Evolutionary conservation across 35 echinoderm and acorn worm genomes (phyloP).

Genomic region (Ophiothrix spiculata): DNA sequence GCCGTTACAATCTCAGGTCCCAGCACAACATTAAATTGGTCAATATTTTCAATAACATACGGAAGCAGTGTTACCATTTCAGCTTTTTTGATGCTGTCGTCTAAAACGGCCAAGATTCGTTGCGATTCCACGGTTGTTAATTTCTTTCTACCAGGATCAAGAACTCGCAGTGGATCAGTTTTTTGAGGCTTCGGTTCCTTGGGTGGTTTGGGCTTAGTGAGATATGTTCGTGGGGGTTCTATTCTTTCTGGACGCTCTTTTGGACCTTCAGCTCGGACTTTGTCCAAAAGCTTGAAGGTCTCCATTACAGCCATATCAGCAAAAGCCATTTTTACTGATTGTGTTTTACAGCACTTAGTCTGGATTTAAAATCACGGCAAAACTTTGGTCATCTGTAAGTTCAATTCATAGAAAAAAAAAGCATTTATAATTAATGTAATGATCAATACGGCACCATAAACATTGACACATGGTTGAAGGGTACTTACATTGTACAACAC

Average conservation of each 20-base stretch:
- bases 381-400: too few species aligned
- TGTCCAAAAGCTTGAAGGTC: constrained; percentile 78
- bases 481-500: too few species aligned
- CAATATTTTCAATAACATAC: constrained; percentile 67
- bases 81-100: constrained; percentile 83
- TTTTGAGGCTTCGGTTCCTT: constrained; percentile 66
- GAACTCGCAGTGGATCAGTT: constrained; percentile 82
- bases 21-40: constrained; percentile 64
- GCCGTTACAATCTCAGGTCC: constrained; percentile 62
- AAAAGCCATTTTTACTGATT: constrained; percentile 67
- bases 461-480: too few species aligned
- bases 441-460: too few species aligned
- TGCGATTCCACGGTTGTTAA: constrained; percentile 95
- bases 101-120: constrained; percentile 73
- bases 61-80: constrained; percentile 80
- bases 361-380: too few species aligned
- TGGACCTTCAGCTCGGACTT: constrained; percentile 84
- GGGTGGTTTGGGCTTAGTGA: constrained; percentile 41
- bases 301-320: constrained; percentile 98
- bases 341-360: too few species aligned
- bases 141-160: constrained; percentile 97
- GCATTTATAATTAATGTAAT: too few species aligned
- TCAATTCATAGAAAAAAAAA: too few species aligned
- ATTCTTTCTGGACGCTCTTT: constrained; percentile 71
- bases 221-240: constrained; percentile 40